Evolutionary conservation across 2,888 invertebrate species (phyloP), one percentile per base, ranked within the genome.

Genomic region (Callyntrura sp.): DNA sequence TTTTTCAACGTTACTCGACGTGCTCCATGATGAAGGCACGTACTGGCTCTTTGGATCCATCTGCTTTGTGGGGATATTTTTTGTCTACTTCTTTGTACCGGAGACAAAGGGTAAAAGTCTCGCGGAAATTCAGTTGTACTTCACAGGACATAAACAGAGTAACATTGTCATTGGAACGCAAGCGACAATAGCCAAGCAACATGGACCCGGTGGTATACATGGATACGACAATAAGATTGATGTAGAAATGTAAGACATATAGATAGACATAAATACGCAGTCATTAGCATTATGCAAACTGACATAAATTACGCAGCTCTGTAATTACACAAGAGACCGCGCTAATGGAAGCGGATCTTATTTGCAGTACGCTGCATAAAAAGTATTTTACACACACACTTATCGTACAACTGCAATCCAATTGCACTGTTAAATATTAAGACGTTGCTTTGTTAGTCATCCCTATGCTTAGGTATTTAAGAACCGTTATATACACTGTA

Each of bases 11-110:
- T 25, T 92, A 11, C 78, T 76, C 28, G 76, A 90, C 4, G 57
- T 43, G 35, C 23, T 93, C 14, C 90, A 92, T 43, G 87, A 90
- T 43, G 92, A 93, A 65, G 91, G 91, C n/a, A 91, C 91, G 1
- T 93, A 93, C 60, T 93, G 92, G 92, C 35, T 92, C 17, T 92
- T 93, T 78, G 90, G 55, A n/a, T 45, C 65, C 11, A 84, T 92
- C 51, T 91, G 90, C 60, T 90, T 92, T 79, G 20, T 86, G 0
- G 93, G 92, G 0, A 79, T 57, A 6, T 90, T 92, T 65, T 92
- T 91, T 45, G 79, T 93, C 3, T 91, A 57, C 70, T 92, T 92
- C 57, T 92, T 86, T 68, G 85, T 92, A 28, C 92, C 92, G 0
- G 92, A 91, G 23, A 92, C 92, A 14, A 91, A 90, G 48, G 91